Conservation (phyloP, 2,113 vertebrate genomes). For the Alectura lathami region DNA sequence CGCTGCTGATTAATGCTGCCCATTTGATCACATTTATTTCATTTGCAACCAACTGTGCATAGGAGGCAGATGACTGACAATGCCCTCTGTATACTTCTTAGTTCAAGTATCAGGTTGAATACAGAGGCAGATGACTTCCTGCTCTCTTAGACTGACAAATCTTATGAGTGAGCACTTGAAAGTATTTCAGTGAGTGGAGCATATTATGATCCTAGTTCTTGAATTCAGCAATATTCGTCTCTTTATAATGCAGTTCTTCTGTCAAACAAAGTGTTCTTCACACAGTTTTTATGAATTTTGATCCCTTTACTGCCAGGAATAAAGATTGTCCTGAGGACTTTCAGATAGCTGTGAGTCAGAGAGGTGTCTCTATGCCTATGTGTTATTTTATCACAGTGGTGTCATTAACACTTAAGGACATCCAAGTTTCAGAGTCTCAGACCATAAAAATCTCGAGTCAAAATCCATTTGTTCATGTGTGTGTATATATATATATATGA, state of each 20-base stretch:
- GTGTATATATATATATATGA: background rate
- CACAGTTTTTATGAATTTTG: background rate
- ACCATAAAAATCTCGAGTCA: background rate
- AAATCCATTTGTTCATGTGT: too few species aligned
- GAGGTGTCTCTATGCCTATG: background rate
- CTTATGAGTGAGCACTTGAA: background rate
- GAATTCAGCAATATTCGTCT: background rate
- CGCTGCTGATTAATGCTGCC: background rate
- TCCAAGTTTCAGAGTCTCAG: background rate
- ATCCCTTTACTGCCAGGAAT: background rate
- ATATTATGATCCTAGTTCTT: background rate
- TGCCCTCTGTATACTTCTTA: background rate
- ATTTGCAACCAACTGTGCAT: background rate
- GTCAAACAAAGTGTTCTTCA: background rate
- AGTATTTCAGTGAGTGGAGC: background rate
- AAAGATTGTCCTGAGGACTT: background rate
- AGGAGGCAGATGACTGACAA: slow-evolving; percentile 17
- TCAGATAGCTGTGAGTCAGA: background rate
- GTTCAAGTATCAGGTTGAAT: background rate
- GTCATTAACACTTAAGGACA: background rate
- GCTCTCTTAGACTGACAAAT: background rate
- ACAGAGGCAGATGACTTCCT: background rate
- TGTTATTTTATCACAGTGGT: background rate
- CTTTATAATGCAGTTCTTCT: background rate
- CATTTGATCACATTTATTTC: background rate